Base-by-base conservation (phyloP, 2,888 invertebrate species). In the Leptothorax acervorum region DNA sequence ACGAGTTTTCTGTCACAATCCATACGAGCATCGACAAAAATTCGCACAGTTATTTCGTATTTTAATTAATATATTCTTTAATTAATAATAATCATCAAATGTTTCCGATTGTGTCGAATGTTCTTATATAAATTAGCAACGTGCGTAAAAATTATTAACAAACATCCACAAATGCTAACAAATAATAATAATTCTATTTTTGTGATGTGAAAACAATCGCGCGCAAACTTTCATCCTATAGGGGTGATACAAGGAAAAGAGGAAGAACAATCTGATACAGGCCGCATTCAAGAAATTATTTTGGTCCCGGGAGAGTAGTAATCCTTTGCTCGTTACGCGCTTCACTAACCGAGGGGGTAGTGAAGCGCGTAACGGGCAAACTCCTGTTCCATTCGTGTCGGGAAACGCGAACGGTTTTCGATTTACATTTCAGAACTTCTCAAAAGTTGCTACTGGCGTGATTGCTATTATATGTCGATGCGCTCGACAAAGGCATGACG, bases 141-240 rank as follows among this genome's bases (percentile, higher is more conserved):
- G 8, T 6, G 12, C 45, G 11, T 31, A 62, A 62, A 60, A 23
- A 3, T 51, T 6, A 51, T 73, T 18, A 28, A 62, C 39, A 5
- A n/a, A 60, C 3, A n/a, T 35, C 23, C 18, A 15, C 23, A 23
- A 39, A 5, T 51, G 6, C 18, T 51, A 62, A 12, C 11, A 18
- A 71, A 45, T 60, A 60, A 81, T 60, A 71, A 48, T 71, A 71
- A 79, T n/a, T 60, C 23, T 48, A 60, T 71, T 79, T 71, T 35
- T 9, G 9, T 35, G 15, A 15, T 15, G 48, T 23, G 11, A 8
- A 31, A n/a, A n/a, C n/a, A 53, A 42, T 66, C 9, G 8, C 57
- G 15, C 18, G n/a, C 53, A n/a, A 53, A 68, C 6, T 71, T 31
- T 45, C 4, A n/a, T 31, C 23, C 45, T 11, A 70, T 11, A 70